Conservation (phyloP, 2,888 invertebrate genomes). For the Parascotia fuliginaria region DNA sequence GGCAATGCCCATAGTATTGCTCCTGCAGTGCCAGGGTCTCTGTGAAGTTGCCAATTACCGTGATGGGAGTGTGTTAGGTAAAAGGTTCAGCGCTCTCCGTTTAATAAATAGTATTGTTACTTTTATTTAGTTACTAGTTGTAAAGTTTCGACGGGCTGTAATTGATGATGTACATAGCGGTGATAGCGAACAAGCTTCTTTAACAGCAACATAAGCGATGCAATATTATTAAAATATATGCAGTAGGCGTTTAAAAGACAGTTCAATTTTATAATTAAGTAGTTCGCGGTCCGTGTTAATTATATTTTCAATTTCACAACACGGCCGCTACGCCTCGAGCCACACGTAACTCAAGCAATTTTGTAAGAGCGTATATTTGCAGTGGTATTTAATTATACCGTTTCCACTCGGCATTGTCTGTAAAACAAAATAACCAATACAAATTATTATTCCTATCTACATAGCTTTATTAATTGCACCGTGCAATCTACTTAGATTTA, state of each 20-base stretch:
- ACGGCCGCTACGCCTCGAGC: slow-evolving; percentile 58
- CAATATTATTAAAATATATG: slow-evolving; percentile 52
- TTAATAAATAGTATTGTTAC: slow-evolving; percentile 17
- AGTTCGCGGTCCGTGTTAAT: slow-evolving; percentile 67
- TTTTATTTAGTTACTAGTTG: slow-evolving; percentile 16
- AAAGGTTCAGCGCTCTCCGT: too few relatives aligned
- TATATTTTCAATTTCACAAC: slow-evolving; percentile 79
- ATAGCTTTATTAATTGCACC: slow-evolving; percentile 10
- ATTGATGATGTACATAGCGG: slow-evolving; percentile 13
- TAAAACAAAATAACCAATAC: slow-evolving; percentile 34
- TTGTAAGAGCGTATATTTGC: slow-evolving; percentile 58
- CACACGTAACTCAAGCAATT: slow-evolving; percentile 54
- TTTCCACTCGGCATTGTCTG: slow-evolving; percentile 23
- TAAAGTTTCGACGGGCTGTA: slow-evolving; percentile 8
- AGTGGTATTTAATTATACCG: slow-evolving; percentile 47
- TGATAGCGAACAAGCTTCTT: slow-evolving; percentile 34
- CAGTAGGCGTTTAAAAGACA: slow-evolving; percentile 66
- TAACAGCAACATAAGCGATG: slow-evolving; percentile 22
- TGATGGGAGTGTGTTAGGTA: too few relatives aligned
- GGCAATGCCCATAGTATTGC: too few relatives aligned
- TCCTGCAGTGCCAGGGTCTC: too few relatives aligned
- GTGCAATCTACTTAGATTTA: slow-evolving; percentile 17
- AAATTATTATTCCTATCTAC: slow-evolving; percentile 8
- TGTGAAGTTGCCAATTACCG: too few relatives aligned
- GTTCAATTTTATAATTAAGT: slow-evolving; percentile 73